phyloP scores from a whole-genome alignment of 2,888 invertebrate species.

The Hermaeophaga mercurialis region DNA sequence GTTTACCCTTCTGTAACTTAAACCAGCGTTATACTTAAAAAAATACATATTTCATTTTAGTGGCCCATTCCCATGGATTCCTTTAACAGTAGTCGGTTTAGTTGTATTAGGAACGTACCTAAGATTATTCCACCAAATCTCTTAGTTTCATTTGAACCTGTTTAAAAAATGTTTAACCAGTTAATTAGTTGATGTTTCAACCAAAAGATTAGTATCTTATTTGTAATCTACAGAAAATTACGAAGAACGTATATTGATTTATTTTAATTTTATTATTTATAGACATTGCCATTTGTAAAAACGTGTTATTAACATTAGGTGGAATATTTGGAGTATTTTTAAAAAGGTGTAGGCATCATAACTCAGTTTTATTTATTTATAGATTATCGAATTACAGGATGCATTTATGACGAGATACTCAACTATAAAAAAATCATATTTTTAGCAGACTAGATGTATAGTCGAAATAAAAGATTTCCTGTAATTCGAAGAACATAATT shows the following conservation, averaged over 20 bases:
- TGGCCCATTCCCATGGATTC: slow-evolving; percentile 26
- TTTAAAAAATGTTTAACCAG: too few species aligned
- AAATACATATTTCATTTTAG: slow-evolving; percentile 31
- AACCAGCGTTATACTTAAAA: slow-evolving; percentile 25
- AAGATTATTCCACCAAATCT: slow-evolving; percentile 2
- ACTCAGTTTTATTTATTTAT: slow-evolving; percentile 3
- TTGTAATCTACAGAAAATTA: too few species aligned
- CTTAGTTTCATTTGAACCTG: too few species aligned
- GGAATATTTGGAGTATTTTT: not conserved
- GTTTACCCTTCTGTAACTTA: slow-evolving; percentile 31
- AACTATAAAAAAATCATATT: not conserved
- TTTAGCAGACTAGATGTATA: too few species aligned
- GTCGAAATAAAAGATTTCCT: too few species aligned
- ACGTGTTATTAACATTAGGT: too few species aligned
- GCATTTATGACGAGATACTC: not conserved
- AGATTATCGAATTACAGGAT: slow-evolving; percentile 8
- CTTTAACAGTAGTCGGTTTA: slow-evolving; percentile 27
- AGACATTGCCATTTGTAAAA: too few species aligned
- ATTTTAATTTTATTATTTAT: too few species aligned
- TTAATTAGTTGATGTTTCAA: too few species aligned
- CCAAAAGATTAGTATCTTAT: too few species aligned
- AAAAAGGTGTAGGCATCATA: not conserved
- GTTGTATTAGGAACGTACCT: not conserved
- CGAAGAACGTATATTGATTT: too few species aligned
- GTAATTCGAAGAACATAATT: too few species aligned